These are phyloP conservation scores for Orthosia cruda DNA, from an alignment of 2,888 invertebrate species.

Conservation along the genomic window DNA sequence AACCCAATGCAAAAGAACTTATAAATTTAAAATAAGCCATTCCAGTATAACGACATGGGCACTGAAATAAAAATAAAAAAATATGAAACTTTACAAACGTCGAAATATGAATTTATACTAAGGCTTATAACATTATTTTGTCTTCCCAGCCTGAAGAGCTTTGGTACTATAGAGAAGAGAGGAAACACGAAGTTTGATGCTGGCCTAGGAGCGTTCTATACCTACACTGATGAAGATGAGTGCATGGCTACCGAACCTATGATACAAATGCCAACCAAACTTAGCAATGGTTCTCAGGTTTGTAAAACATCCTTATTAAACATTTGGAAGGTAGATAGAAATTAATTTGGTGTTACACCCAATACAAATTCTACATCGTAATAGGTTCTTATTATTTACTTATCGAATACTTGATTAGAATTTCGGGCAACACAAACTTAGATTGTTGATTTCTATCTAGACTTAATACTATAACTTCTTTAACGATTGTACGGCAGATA, in stretches of 20 bases:
- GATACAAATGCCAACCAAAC: conserved; percentile 70
- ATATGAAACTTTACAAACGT: too few relatives aligned
- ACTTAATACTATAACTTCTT: neutral
- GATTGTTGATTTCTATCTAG: neutral
- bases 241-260: conserved; percentile 71
- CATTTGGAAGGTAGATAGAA: neutral
- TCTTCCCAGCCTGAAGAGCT: conserved; percentile 45
- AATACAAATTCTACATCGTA: too few relatives aligned
- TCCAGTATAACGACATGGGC: too few relatives aligned
- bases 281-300: conserved; percentile 70
- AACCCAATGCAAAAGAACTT: too few relatives aligned
- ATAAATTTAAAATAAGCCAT: too few relatives aligned
- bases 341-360: too few relatives aligned
- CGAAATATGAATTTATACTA: too few relatives aligned
- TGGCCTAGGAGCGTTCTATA: conserved; percentile 73
- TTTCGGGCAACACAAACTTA: neutral
- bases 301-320: neutral
- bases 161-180: conserved; percentile 24
- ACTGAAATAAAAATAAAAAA: too few relatives aligned
- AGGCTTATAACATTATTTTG: neutral
- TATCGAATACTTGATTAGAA: neutral
- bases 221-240: conserved; percentile 71
- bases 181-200: conserved; percentile 48
- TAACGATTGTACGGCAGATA: neutral
- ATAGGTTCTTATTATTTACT: neutral